phyloP scores from a whole-genome alignment of 2,113 vertebrate species.

The Neolamprologus cancellatus region DNA sequence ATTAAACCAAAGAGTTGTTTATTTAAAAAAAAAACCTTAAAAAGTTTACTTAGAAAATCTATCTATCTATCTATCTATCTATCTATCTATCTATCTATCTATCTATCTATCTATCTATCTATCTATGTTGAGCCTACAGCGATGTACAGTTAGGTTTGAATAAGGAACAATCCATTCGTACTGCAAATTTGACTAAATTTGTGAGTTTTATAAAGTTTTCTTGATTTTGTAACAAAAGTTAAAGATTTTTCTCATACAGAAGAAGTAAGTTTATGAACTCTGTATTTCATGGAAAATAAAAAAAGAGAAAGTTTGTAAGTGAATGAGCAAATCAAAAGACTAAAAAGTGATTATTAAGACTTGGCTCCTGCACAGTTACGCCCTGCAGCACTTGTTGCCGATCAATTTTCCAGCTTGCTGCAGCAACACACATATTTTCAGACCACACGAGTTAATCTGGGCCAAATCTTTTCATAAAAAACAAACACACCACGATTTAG shows the following conservation, averaged over 20 bases:
- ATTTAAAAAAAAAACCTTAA: background rate
- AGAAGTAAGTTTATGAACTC: background rate
- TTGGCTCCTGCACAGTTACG: background rate
- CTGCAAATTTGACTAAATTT: background rate
- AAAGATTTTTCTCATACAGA: background rate
- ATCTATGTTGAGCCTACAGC: background rate
- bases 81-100: background rate
- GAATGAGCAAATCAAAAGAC: background rate
- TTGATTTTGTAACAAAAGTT: background rate
- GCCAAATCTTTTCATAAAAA: background rate
- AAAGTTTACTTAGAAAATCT: background rate
- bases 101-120: background rate
- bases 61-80: background rate
- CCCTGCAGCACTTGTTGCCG: background rate
- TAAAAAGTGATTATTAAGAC: background rate
- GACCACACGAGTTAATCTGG: background rate
- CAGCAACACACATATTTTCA: background rate
- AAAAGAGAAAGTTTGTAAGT: background rate
- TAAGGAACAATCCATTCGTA: background rate
- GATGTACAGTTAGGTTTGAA: background rate
- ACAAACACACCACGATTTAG: background rate
- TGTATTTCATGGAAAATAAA: background rate
- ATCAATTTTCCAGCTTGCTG: background rate
- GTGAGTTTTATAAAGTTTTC: background rate
- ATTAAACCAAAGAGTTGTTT: background rate